Evolutionary conservation across 2,888 invertebrate genomes (phyloP).

Genomic region (Darwinula stevensoni): DNA sequence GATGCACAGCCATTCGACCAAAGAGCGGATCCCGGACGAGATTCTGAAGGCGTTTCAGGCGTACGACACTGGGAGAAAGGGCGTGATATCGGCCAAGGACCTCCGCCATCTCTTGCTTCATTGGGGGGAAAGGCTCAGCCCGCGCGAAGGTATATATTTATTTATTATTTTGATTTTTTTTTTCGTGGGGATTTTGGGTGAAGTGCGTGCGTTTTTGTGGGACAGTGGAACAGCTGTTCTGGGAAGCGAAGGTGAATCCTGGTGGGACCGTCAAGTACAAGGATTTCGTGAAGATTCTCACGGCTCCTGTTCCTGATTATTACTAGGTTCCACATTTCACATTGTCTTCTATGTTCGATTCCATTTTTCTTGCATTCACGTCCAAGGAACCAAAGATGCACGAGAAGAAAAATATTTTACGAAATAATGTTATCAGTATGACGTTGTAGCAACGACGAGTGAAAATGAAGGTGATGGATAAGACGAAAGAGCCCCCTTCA

Average conservation of each 20-base stretch:
- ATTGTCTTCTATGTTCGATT: too few species aligned
- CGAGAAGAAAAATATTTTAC: too few species aligned
- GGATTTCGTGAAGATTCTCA: constrained; percentile 70
- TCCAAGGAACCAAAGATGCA: too few species aligned
- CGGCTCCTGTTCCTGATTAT: constrained; percentile 74
- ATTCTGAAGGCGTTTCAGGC: constrained; percentile 66
- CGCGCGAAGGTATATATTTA: constrained; percentile 24
- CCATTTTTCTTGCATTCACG: too few species aligned
- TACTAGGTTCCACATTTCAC: too few species aligned
- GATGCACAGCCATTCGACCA: constrained; percentile 64
- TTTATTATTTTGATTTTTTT: neutral
- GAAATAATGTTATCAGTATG: too few species aligned
- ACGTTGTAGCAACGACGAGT: too few species aligned
- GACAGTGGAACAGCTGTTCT: constrained; percentile 64
- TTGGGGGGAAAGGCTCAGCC: constrained; percentile 61
- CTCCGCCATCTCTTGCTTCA: constrained; percentile 53
- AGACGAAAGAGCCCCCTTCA: too few species aligned
- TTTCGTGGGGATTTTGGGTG: neutral
- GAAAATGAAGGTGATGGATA: too few species aligned
- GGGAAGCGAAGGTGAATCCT: constrained; percentile 58
- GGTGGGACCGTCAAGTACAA: constrained; percentile 55
- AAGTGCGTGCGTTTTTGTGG: too few species aligned
- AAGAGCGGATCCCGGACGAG: constrained; percentile 52
- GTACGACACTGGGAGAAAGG: constrained; percentile 26
- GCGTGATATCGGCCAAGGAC: constrained; percentile 44